Percentiles rank a stretch among this genome's conserved stretches.
phyloP scores from a whole-genome alignment of 2,888 invertebrate species.

The Epirrita christyi region DNA sequence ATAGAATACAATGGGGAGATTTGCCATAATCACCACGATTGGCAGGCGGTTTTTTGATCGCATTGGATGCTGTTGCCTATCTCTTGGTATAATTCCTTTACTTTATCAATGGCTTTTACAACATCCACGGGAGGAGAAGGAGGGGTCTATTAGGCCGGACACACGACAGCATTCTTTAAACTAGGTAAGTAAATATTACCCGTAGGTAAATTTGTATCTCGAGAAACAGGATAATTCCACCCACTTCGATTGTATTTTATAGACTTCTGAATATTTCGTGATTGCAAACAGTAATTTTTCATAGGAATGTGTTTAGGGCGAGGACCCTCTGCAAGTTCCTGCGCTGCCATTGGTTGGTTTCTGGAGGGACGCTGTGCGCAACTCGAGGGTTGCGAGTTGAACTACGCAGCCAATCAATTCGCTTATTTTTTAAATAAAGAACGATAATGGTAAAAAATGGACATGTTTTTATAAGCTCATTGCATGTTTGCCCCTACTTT shows the following conservation, averaged over 20 bases:
- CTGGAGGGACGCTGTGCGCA: constrained; percentile 61
- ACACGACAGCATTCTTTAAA: too few species aligned
- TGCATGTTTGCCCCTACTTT: constrained; percentile 56
- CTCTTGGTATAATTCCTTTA: too few species aligned
- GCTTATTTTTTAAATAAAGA: constrained; percentile 81
- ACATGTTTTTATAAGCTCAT: constrained; percentile 56
- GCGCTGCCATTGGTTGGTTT: constrained; percentile 63
- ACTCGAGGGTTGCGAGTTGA: constrained; percentile 51
- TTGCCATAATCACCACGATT: too few species aligned
- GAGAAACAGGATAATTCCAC: background rate
- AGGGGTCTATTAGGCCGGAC: too few species aligned
- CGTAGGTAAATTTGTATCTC: too few species aligned
- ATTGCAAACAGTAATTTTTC: constrained; percentile 44
- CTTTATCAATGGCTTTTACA: too few species aligned
- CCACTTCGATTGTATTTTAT: background rate
- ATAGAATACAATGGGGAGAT: too few species aligned
- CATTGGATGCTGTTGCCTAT: too few species aligned
- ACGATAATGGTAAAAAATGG: constrained; percentile 76
- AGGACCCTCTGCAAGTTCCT: constrained; percentile 62
- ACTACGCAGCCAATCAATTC: constrained; percentile 83
- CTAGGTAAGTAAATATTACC: too few species aligned
- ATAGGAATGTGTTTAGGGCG: constrained; percentile 65
- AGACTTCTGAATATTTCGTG: constrained; percentile 29
- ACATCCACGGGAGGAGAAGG: too few species aligned
- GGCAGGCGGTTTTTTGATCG: too few species aligned